Evolutionary conservation across 2,888 invertebrate species (phyloP).

Genomic region (Sarcophaga rosellei): DNA sequence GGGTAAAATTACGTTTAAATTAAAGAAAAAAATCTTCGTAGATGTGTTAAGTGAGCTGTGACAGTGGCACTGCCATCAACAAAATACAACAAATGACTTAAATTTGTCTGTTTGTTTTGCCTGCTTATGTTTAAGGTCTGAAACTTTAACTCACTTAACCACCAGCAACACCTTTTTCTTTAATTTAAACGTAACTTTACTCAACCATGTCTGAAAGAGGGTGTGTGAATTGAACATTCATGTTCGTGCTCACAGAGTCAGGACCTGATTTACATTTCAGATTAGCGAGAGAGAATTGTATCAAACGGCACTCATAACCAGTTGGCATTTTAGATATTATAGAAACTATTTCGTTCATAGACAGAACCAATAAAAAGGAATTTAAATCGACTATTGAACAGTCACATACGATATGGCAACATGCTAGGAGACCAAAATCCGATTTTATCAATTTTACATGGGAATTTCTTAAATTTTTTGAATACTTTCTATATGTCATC

Average conservation of each 20-base stretch:
- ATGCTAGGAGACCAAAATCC: too few relatives aligned
- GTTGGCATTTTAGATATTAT: too few relatives aligned
- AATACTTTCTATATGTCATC: too few relatives aligned
- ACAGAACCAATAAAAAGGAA: too few relatives aligned
- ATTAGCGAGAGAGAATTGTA: neutral
- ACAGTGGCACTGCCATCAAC: neutral
- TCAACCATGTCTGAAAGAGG: neutral
- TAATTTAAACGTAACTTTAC: neutral
- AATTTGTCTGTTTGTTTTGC: conserved; percentile 47
- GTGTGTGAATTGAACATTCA: conserved; percentile 14
- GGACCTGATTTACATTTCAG: neutral
- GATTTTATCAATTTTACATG: too few relatives aligned
- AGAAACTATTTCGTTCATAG: too few relatives aligned
- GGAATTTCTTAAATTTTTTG: too few relatives aligned
- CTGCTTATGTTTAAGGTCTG: conserved; percentile 31
- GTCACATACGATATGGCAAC: too few relatives aligned
- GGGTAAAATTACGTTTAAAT: neutral
- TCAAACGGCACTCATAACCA: neutral
- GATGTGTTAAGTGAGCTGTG: neutral
- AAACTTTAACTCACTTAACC: neutral
- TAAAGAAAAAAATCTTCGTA: neutral
- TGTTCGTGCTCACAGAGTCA: conserved; percentile 24
- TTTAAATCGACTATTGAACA: too few relatives aligned
- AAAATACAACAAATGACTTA: conserved; percentile 38
- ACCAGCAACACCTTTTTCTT: neutral